Evolutionary conservation across 2,797 vertebrate species (phyloP).

Genomic region (Erpetoichthys calabaricus): DNA sequence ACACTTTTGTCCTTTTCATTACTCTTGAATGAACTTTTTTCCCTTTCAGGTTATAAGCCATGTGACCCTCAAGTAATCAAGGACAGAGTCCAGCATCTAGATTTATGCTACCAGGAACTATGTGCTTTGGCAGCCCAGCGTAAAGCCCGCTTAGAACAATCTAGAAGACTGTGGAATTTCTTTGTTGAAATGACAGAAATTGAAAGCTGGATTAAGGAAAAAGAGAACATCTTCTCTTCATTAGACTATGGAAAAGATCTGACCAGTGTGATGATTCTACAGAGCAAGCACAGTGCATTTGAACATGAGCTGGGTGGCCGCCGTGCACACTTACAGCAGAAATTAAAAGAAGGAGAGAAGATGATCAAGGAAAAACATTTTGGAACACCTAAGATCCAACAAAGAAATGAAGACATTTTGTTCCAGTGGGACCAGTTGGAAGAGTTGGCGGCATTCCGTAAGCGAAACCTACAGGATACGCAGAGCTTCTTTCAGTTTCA

Average conservation of each 20-base stretch:
- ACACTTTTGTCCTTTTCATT: too few relatives aligned
- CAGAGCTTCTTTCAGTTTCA: slow-evolving; percentile 91
- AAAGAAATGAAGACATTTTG: slow-evolving; percentile 49
- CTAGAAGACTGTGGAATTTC: slow-evolving; percentile 79
- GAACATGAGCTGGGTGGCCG: slow-evolving; percentile 79
- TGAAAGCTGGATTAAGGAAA: slow-evolving; percentile 89
- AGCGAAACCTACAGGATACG: slow-evolving; percentile 68
- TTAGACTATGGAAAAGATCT: slow-evolving; percentile 89
- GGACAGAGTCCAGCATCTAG: slow-evolving; percentile 74
- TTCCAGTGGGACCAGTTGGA: slow-evolving; percentile 77
- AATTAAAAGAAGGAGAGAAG: slow-evolving; percentile 54
- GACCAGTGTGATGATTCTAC: slow-evolving; percentile 73
- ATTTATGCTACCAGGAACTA: slow-evolving; percentile 72
- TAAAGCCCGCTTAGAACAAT: slow-evolving; percentile 69
- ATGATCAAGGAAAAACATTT: slow-evolving; percentile 64
- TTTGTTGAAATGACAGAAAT: slow-evolving; percentile 85
- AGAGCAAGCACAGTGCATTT: slow-evolving; percentile 80
- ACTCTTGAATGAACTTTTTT: background rate
- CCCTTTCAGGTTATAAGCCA: slow-evolving; percentile 73
- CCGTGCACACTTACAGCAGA: slow-evolving; percentile 48
- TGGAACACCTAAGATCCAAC: slow-evolving; percentile 50
- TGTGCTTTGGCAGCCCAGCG: slow-evolving; percentile 60
- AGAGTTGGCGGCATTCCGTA: slow-evolving; percentile 75
- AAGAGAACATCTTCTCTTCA: slow-evolving; percentile 85
- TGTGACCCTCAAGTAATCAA: slow-evolving; percentile 85